Percentiles rank a stretch among this genome's conserved stretches.
phyloP scores from a whole-genome alignment of 2,797 vertebrate species.

The Crenuchus spilurus region DNA sequence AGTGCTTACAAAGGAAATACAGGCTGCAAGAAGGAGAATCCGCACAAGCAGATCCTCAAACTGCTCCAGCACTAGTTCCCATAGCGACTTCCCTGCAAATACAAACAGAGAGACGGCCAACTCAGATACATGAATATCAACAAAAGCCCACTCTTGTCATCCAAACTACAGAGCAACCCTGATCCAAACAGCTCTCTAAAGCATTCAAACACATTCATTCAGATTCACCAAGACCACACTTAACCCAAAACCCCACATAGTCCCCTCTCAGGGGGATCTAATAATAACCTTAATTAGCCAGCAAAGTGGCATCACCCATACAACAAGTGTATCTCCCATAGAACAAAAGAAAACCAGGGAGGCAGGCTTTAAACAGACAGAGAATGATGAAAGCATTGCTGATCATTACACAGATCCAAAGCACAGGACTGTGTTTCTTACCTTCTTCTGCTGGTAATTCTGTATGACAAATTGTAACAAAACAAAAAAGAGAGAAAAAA shows the following conservation, averaged over 20 bases:
- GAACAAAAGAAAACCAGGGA: constrained; percentile 21
- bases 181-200: constrained; percentile 1
- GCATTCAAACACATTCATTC: constrained; percentile 15
- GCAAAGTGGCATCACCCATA: background rate
- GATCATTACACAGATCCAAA: constrained; percentile 25
- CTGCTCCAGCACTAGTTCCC: constrained; percentile 81
- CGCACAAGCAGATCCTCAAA: constrained; percentile 83
- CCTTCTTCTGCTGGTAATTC: constrained; percentile 82
- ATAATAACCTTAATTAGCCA: constrained; percentile 45
- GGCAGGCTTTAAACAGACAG: constrained; percentile 3
- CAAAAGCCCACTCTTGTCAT: constrained; percentile 23
- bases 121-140: constrained; percentile 1
- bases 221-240: constrained; percentile 11
- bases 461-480: constrained; percentile 47
- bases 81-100: constrained; percentile 79
- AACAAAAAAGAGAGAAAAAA: constrained; percentile 1
- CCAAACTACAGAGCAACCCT: background rate
- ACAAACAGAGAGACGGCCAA: constrained; percentile 8
- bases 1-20: constrained; percentile 82
- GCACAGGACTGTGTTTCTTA: constrained; percentile 53
- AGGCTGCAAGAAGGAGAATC: constrained; percentile 80
- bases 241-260: background rate
- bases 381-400: constrained; percentile 29
- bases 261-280: constrained; percentile 27
- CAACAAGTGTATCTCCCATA: constrained; percentile 20